Percentiles rank a stretch among this genome's conserved stretches.
phyloP scores from a whole-genome alignment of 2,888 invertebrate species.

The Pristionchus arcanus region DNA sequence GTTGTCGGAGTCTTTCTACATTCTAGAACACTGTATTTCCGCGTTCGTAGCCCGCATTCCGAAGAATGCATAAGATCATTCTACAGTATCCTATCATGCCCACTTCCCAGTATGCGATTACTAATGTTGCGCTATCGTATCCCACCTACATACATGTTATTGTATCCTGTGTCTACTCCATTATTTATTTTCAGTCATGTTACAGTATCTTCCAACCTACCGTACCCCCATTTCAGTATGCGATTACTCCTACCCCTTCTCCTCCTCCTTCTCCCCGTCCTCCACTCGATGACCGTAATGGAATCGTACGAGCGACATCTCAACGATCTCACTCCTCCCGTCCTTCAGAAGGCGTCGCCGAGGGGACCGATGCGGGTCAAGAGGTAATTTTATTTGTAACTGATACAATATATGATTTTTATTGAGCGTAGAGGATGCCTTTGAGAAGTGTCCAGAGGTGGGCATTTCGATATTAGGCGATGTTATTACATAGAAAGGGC shows the following conservation, averaged over 20 bases:
- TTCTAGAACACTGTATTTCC: no score
- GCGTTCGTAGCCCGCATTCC: no score
- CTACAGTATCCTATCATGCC: no score
- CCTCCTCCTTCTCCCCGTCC: neutral
- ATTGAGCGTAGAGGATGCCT: no score
- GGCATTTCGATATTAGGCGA: no score
- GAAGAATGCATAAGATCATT: no score
- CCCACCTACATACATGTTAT: no score
- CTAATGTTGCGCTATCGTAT: neutral
- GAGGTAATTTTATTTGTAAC: neutral
- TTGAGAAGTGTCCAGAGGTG: no score
- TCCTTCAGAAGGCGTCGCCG: neutral
- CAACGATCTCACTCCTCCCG: neutral
- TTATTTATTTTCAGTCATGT: neutral
- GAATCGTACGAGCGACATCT: conserved; percentile 49
- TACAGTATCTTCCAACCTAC: neutral
- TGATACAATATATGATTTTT: no score
- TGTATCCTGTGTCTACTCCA: no score
- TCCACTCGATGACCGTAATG: neutral
- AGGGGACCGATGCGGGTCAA: conserved; percentile 49
- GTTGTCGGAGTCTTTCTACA: no score
- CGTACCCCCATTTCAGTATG: neutral
- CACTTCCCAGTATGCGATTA: neutral
- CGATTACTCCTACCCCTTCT: neutral
- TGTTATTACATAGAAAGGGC: no score